A percentile compares a stretch with the other conserved stretches of the same genome.
Evolutionary conservation across 2,888 invertebrate genomes (phyloP).

Genomic region (Parapristionchus giblindavisi): DNA sequence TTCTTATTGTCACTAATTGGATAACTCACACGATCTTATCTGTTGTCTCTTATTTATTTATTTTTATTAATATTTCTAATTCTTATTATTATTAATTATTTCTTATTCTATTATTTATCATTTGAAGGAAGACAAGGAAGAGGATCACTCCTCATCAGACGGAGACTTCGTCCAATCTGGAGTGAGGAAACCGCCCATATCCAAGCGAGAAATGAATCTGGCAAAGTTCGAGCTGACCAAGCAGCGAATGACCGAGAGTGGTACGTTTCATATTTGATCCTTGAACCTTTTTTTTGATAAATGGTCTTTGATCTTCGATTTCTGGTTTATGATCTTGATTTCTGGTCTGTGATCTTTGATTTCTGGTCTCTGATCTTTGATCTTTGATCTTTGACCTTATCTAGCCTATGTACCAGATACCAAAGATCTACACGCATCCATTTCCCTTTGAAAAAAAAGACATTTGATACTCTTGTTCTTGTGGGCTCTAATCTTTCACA

Average conservation of each 20-base stretch:
- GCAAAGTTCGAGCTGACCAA: constrained; percentile 48
- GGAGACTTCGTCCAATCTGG: constrained; percentile 55
- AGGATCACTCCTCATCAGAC: constrained; percentile 42
- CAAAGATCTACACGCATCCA: neutral
- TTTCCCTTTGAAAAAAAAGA: neutral
- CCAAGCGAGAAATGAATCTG: constrained; percentile 47
- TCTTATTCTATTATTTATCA: no score
- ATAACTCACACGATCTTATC: no score
- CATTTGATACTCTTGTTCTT: no score
- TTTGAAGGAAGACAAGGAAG: constrained; percentile 30
- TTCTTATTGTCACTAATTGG: no score
- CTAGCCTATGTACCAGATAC: neutral
- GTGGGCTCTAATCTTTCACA: no score
- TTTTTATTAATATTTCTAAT: no score
- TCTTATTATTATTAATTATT: no score
- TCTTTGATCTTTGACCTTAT: neutral
- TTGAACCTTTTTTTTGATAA: neutral
- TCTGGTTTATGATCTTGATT: neutral
- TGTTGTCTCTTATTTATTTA: no score
- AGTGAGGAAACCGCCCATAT: constrained; percentile 40
- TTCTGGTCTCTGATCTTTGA: neutral
- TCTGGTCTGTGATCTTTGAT: neutral
- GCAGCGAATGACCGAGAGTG: constrained; percentile 44
- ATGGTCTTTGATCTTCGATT: neutral
- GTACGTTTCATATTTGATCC: constrained; percentile 37